Evolutionary conservation across 2,797 vertebrate species (phyloP).

Genomic region (Typhlichthys subterraneus): DNA sequence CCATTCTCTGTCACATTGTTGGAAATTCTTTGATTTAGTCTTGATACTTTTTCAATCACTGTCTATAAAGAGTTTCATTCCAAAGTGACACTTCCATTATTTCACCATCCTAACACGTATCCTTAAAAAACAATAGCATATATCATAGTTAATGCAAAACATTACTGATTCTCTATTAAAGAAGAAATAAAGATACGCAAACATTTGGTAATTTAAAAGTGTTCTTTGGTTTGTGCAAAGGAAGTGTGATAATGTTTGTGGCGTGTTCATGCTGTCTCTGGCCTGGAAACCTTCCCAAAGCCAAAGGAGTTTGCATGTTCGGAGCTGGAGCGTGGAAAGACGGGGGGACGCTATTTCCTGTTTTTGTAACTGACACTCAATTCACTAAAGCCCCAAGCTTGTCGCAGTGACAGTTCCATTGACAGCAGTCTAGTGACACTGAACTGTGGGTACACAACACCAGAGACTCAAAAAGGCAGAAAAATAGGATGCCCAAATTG

Average conservation of each 20-base stretch:
- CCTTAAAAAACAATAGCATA: no score
- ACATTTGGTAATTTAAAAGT: slow-evolving; percentile 17
- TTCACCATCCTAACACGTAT: no score
- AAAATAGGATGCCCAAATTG: slow-evolving; percentile 37
- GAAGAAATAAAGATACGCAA: not conserved
- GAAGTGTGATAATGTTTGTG: slow-evolving; percentile 39
- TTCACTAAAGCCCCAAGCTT: slow-evolving; percentile 35
- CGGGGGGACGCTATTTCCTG: slow-evolving; percentile 48
- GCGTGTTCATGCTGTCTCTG: slow-evolving; percentile 43
- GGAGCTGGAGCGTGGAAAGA: slow-evolving; percentile 15
- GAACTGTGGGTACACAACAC: slow-evolving; percentile 54
- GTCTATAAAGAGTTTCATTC: no score
- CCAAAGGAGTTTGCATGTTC: slow-evolving; percentile 44
- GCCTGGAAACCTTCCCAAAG: slow-evolving; percentile 53
- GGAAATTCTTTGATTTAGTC: slow-evolving; percentile 30
- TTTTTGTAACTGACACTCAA: slow-evolving; percentile 38
- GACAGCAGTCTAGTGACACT: slow-evolving; percentile 52
- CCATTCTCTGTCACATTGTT: slow-evolving; percentile 30
- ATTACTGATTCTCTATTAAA: no score
- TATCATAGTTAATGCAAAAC: no score
- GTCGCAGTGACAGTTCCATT: slow-evolving; percentile 56
- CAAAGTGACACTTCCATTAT: no score
- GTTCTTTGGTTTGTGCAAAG: slow-evolving; percentile 30
- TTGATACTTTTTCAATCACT: slow-evolving; percentile 10
- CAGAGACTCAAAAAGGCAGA: slow-evolving; percentile 38